These are phyloP conservation scores for Darevskia nairensis DNA, from an alignment of 2,797 vertebrate genomes.

Conservation along the genomic window DNA sequence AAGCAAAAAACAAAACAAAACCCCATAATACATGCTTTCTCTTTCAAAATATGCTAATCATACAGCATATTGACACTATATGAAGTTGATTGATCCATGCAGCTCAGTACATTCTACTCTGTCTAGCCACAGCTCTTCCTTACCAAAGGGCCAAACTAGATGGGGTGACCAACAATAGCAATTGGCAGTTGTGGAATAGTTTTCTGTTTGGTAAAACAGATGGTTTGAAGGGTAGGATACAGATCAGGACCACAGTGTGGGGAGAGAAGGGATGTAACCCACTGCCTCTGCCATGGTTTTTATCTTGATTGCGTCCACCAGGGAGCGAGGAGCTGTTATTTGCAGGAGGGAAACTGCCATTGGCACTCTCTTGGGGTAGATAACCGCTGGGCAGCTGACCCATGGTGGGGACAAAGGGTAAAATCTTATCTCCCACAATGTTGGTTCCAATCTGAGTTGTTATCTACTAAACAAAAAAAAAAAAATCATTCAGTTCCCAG, in stretches of 20 bases:
- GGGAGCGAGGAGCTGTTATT: neutral
- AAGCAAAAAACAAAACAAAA: conserved; percentile 25
- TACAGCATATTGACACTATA: neutral
- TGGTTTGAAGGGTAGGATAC: neutral
- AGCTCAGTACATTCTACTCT: neutral
- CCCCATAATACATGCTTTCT: neutral
- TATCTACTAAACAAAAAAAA: neutral
- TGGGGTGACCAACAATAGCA: neutral
- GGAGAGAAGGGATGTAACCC: neutral
- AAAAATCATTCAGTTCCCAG: neutral
- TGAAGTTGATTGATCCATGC: neutral
- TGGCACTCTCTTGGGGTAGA: neutral
- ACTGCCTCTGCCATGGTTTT: neutral
- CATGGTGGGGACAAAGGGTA: neutral
- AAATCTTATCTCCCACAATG: neutral
- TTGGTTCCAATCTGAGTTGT: neutral
- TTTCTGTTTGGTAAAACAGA: neutral
- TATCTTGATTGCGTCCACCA: neutral
- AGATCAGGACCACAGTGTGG: no score
- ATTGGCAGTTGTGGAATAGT: neutral
- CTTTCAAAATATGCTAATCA: neutral
- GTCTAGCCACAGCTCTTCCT: neutral
- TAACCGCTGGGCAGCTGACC: neutral
- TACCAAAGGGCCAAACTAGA: neutral
- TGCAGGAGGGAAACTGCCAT: neutral